Evolutionary conservation across 30 jellyfish, hydroid and myxozoan species (phyloP).

Genomic region (Morbakka virulenta): DNA sequence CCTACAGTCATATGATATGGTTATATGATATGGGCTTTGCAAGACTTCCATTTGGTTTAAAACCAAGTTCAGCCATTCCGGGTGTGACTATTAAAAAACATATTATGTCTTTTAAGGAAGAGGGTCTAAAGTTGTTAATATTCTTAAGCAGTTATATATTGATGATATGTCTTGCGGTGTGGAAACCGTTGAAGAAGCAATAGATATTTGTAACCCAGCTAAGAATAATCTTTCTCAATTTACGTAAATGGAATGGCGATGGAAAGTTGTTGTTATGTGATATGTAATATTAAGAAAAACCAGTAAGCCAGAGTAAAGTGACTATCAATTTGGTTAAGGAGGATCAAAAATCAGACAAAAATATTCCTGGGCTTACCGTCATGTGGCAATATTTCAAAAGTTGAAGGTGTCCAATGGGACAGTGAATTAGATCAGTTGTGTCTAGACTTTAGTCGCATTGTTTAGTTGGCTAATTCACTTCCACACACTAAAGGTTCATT

Average conservation of each 20-base stretch:
- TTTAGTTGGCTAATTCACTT: slow-evolving; percentile 18
- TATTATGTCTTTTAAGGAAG: neutral
- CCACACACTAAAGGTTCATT: slow-evolving; percentile 53
- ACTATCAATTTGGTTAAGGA: no score
- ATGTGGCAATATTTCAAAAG: slow-evolving; percentile 5
- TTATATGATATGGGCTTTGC: neutral
- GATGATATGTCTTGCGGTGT: slow-evolving; percentile 25
- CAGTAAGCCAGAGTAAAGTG: no score
- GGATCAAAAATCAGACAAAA: no score
- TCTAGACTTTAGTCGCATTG: slow-evolving; percentile 19
- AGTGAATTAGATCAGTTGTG: slow-evolving; percentile 18
- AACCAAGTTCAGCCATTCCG: neutral
- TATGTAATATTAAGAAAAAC: neutral
- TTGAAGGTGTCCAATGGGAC: slow-evolving; percentile 53
- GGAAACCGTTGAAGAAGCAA: slow-evolving; percentile 16
- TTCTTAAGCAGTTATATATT: slow-evolving; percentile 7
- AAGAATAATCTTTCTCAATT: neutral
- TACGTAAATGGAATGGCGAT: slow-evolving; percentile 15
- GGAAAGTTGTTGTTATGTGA: neutral
- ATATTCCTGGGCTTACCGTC: no score
- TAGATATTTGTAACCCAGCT: neutral
- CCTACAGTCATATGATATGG: slow-evolving; percentile 35
- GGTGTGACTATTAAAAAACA: slow-evolving; percentile 24
- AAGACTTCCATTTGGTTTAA: slow-evolving; percentile 15
- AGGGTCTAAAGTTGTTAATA: slow-evolving; percentile 7